Conservation (phyloP, 2,888 invertebrate genomes). For the Teinopalpus imperialis region DNA sequence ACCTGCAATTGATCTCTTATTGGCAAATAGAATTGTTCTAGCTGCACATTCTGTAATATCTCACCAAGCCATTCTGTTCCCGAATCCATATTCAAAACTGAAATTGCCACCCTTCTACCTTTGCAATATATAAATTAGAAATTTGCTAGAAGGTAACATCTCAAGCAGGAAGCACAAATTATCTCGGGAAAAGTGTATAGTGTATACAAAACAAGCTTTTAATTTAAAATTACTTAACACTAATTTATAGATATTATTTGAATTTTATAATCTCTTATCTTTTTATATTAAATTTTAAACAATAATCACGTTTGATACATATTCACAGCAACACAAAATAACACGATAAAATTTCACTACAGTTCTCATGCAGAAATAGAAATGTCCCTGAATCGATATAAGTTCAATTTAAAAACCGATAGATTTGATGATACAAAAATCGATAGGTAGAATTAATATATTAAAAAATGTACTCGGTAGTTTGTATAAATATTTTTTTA, state of each 20-base stretch:
- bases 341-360: conserved; percentile 21
- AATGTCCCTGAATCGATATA: too few species aligned
- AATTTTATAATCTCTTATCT: background rate
- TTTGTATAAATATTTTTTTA: too few species aligned
- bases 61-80: conserved; percentile 92
- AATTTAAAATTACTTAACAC: background rate
- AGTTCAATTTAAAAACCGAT: too few species aligned
- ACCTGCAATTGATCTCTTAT: conserved; percentile 96
- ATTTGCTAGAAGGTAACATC: conserved; percentile 52
- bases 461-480: too few species aligned
- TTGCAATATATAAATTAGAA: conserved; percentile 35
- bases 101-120: conserved; percentile 27
- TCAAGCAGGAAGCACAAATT: conserved; percentile 66
- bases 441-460: too few species aligned
- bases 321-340: conserved; percentile 19
- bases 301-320: background rate
- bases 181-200: conserved; percentile 28
- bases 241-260: conserved; percentile 2
- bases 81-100: conserved; percentile 57
- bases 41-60: conserved; percentile 93
- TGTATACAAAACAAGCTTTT: background rate
- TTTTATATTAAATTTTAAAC: background rate
- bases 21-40: conserved; percentile 94
- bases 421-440: too few species aligned
- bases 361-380: too few species aligned